Evolutionary conservation across 2,797 vertebrate genomes (phyloP), one percentile per base, ranked within the genome.

Genomic region (Bryconaethiops microstoma): DNA sequence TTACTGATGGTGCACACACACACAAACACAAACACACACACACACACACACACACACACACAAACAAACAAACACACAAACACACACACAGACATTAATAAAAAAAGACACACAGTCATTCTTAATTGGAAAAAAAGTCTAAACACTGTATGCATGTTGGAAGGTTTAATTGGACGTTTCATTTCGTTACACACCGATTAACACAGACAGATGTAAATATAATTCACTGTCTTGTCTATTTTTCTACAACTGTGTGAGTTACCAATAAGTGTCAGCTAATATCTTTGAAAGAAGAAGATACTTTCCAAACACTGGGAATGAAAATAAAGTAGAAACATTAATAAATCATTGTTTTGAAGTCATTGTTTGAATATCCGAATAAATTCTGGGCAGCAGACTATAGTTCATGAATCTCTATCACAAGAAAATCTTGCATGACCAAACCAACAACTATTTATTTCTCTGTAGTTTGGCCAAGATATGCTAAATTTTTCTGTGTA

Each of bases 71-170:
- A n/a, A n/a, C 35, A 35, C 35, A 35, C 35, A 35, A 35, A 35
- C 35, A 84, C 35, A 83, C 75, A 79, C 16, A 19, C 67, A 77
- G 13, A 42, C 50, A 45, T 17, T 57, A 45, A 72, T 29, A 57
- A 50, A 52, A 50, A 52, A 54, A 67, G 35, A 65, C 2, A 63
- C 21, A 71, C 48, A 67, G 52, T 77, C 63, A 64, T 23, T 77
- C 23, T 68, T 42, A 48, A 68, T 75, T 60, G 57, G 14, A 73
- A 82, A 89, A 88, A 89, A 83, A 83, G 70, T 87, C 59, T 69
- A 45, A 82, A 77, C 86, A 88, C 73, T 80, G 83, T 84, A 77
- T 89, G 92, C 91, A 93, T 91, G 89, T 88, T 89, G 86, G 81
- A 88, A 82, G 54, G 87, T 23, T 76, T 48, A 10, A 69, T 57